Conservation (phyloP, 2,888 invertebrate genomes). For the Rhingia campestris region DNA sequence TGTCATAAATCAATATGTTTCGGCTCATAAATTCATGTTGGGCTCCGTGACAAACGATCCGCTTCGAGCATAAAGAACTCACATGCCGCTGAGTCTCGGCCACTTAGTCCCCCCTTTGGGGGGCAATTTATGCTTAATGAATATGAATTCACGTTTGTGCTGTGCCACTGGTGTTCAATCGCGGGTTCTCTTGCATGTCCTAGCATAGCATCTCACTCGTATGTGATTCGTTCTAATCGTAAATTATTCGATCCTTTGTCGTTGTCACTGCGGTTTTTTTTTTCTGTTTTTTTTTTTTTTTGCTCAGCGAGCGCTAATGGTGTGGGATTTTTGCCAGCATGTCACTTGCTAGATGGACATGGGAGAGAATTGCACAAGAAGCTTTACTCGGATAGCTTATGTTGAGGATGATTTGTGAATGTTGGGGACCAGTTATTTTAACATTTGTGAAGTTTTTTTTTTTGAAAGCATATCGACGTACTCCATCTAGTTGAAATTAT, state of each 20-base stretch:
- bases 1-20: slow-evolving; percentile 72
- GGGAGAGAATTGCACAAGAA: too few species aligned
- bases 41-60: slow-evolving; percentile 69
- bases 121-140: slow-evolving; percentile 61
- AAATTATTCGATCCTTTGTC: slow-evolving; percentile 18
- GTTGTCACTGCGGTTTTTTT: neutral
- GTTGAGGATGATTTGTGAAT: too few species aligned
- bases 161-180: slow-evolving; percentile 37
- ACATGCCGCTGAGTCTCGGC: slow-evolving; percentile 36
- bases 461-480: too few species aligned
- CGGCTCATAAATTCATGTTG: slow-evolving; percentile 71
- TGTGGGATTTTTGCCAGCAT: neutral
- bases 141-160: slow-evolving; percentile 55
- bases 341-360: slow-evolving; percentile 6
- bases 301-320: neutral
- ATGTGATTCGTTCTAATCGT: slow-evolving; percentile 16
- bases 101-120: slow-evolving; percentile 10
- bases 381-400: too few species aligned
- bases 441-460: too few species aligned
- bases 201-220: slow-evolving; percentile 28
- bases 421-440: too few species aligned
- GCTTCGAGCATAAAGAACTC: slow-evolving; percentile 55
- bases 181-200: neutral
- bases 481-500: too few species aligned
- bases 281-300: neutral